Evolutionary conservation across 1,140 invertebrate genomes (phyloP).

Genomic region (Ctenoplectra terminalis): DNA sequence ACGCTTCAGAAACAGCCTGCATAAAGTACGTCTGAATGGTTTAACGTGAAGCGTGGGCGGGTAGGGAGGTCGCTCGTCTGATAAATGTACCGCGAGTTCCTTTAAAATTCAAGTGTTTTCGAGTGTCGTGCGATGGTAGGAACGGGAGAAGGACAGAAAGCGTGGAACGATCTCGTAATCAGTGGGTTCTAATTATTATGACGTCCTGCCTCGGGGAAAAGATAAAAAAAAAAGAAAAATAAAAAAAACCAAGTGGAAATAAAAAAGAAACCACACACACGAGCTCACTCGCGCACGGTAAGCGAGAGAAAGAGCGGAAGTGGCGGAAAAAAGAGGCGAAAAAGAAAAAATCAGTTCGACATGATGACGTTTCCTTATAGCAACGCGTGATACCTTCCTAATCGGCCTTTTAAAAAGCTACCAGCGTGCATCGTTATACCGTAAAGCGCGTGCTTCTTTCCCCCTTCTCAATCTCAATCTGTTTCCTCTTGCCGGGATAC

Average conservation of each 20-base stretch:
- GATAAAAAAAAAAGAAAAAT: neutral
- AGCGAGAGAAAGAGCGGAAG: neutral
- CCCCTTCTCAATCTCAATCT: slow-evolving; percentile 32
- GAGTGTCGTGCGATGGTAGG: neutral
- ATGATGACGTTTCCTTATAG: neutral
- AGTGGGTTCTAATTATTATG: slow-evolving; percentile 14
- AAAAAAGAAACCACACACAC: neutral
- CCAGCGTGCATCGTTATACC: slow-evolving; percentile 48
- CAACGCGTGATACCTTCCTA: slow-evolving; percentile 13
- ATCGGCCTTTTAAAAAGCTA: slow-evolving; percentile 56
- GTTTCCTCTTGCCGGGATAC: slow-evolving; percentile 25
- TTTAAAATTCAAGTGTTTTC: slow-evolving; percentile 34
- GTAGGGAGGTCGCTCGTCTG: neutral
- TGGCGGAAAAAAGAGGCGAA: neutral
- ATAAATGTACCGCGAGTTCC: slow-evolving; percentile 19
- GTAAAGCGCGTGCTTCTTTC: neutral
- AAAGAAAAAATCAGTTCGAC: neutral
- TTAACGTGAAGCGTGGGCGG: neutral
- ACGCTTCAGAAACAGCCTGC: neutral
- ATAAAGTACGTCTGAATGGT: neutral
- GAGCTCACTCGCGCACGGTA: no score
- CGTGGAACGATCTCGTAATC: neutral
- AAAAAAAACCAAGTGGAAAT: no score
- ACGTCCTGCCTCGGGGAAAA: neutral
- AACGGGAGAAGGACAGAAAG: no score